These are phyloP conservation scores for Recurvirostra avosetta DNA, from an alignment of 2,113 vertebrate species.

Conservation along the genomic window DNA sequence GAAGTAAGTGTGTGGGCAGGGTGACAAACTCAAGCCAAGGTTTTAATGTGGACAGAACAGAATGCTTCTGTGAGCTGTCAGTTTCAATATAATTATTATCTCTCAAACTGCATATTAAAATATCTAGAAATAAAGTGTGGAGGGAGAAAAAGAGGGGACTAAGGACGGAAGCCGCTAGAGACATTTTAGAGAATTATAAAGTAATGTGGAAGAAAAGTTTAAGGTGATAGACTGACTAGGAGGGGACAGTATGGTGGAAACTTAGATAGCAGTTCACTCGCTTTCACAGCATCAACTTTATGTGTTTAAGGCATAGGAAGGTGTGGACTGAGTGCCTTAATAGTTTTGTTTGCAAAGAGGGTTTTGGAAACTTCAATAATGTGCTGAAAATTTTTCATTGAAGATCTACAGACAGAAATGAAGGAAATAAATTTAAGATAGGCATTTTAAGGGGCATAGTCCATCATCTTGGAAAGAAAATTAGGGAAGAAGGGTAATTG, in stretches of 20 bases:
- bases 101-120: slow-evolving; percentile 3
- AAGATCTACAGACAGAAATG: neutral
- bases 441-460: neutral
- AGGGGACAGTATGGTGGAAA: neutral
- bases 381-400: neutral
- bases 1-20: neutral
- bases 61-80: neutral
- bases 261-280: neutral
- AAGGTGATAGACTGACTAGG: neutral
- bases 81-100: neutral
- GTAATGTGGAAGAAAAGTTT: neutral
- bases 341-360: neutral
- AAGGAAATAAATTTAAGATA: neutral
- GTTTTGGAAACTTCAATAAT: neutral
- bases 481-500: neutral
- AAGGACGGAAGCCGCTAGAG: neutral
- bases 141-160: neutral
- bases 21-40: neutral
- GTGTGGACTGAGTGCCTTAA: neutral
- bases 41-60: neutral
- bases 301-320: neutral
- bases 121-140: neutral
- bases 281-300: neutral
- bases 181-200: neutral
- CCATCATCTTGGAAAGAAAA: neutral